These are phyloP conservation scores for Sebastes minor DNA, from an alignment of 2,797 vertebrate species.

Conservation along the genomic window DNA sequence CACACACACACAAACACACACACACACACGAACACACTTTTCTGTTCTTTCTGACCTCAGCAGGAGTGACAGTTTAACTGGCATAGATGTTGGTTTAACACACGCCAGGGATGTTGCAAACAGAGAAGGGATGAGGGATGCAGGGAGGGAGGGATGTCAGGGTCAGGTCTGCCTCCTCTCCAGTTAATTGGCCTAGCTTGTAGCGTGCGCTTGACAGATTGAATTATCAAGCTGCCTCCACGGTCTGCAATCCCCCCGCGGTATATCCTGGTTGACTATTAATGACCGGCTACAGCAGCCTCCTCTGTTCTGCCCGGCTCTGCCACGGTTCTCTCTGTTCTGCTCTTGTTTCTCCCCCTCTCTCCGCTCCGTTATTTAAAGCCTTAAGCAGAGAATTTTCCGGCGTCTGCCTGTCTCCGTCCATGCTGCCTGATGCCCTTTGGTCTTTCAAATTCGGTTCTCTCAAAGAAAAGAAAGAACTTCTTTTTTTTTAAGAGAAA, in stretches of 20 bases:
- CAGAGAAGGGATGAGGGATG: conserved; percentile 28
- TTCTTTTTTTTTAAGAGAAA: neutral
- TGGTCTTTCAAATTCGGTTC: conserved; percentile 44
- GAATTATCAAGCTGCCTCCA: conserved; percentile 81
- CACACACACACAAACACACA: neutral
- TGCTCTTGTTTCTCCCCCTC: conserved; percentile 10
- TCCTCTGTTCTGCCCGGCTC: conserved; percentile 47
- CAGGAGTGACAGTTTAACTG: conserved; percentile 70
- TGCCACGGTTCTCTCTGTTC: conserved; percentile 31
- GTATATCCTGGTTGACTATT: conserved; percentile 79
- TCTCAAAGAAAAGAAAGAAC: conserved; percentile 18
- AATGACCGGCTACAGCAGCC: conserved; percentile 72
- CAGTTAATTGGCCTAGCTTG: conserved; percentile 81
- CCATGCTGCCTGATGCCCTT: conserved; percentile 34
- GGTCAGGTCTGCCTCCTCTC: conserved; percentile 78
- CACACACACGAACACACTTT: conserved; percentile 4
- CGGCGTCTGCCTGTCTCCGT: conserved; percentile 15
- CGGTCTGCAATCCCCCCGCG: conserved; percentile 70
- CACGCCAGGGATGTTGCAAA: conserved; percentile 61
- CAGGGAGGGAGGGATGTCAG: conserved; percentile 40
- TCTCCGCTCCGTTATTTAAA: conserved; percentile 30
- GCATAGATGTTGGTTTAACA: conserved; percentile 70
- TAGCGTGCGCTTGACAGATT: conserved; percentile 79
- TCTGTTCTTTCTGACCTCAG: conserved; percentile 50
- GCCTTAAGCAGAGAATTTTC: conserved; percentile 36